Conservation (phyloP, 2,797 vertebrate species). For the Falco berigora region DNA sequence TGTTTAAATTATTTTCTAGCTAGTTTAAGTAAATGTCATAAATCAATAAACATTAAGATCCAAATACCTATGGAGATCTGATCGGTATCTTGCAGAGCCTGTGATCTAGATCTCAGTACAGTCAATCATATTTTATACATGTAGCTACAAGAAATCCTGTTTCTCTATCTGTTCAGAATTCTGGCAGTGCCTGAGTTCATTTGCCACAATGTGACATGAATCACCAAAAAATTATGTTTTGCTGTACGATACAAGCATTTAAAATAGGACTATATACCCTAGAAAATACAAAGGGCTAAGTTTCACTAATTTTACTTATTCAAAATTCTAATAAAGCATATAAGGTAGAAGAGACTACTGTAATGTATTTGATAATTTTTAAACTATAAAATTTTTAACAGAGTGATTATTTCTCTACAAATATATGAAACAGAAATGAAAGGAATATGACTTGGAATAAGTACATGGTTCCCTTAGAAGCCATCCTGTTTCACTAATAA, state of each 20-base stretch:
- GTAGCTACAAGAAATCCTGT: not conserved
- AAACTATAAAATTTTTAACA: not conserved
- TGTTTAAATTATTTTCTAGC: not conserved
- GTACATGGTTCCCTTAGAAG: conserved; percentile 52
- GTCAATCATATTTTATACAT: not conserved
- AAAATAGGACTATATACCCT: not conserved
- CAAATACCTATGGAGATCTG: not conserved
- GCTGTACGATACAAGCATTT: not conserved
- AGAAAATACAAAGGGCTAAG: not conserved
- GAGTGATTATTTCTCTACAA: not conserved
- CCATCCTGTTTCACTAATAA: conserved; percentile 75
- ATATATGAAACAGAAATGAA: not conserved
- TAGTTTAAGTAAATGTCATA: not conserved
- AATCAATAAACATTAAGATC: not conserved
- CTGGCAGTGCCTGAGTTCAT: not conserved
- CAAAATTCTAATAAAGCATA: not conserved
- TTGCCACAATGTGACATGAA: not conserved
- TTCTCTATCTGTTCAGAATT: not conserved
- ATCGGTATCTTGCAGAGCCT: not conserved
- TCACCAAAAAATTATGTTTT: not conserved
- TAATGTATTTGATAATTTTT: not conserved
- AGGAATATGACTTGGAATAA: not conserved
- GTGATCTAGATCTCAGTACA: not conserved
- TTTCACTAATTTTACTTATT: not conserved
- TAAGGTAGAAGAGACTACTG: not conserved